Percentiles rank a stretch among this genome's conserved stretches.
Conservation (phyloP, 1,140 invertebrate genomes). For the Brachionus manjavacas region DNA sequence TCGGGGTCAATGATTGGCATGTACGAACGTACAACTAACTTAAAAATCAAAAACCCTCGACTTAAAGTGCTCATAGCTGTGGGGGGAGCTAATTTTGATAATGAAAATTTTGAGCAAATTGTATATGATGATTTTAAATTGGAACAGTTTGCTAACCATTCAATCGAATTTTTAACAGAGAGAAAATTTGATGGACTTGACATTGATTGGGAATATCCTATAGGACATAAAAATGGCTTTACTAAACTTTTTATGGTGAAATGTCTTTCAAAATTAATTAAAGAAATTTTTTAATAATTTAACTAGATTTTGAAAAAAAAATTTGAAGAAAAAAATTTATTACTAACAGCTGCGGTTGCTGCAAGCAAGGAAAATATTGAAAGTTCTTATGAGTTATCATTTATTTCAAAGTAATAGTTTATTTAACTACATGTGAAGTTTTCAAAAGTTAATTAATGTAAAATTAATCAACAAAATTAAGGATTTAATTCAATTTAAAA, state of each 20-base stretch:
- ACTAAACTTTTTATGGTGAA: background rate
- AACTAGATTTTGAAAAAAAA: conserved; percentile 70
- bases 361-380: conserved; percentile 45
- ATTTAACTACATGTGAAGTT: background rate
- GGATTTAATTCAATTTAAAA: background rate
- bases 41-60: conserved; percentile 87
- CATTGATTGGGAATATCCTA: conserved; percentile 72
- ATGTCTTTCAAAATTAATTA: conserved; percentile 24
- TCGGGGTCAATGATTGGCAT: background rate
- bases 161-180: conserved; percentile 54
- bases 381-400: conserved; percentile 68
- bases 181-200: conserved; percentile 51
- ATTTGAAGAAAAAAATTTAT: conserved; percentile 64
- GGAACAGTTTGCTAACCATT: conserved; percentile 12
- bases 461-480: no score
- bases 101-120: conserved; percentile 50
- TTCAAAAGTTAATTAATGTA: no score
- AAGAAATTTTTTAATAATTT: background rate
- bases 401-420: conserved; percentile 63
- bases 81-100: conserved; percentile 81
- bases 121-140: conserved; percentile 64
- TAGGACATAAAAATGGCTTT: conserved; percentile 43
- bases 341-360: conserved; percentile 46
- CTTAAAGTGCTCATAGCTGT: conserved; percentile 85
- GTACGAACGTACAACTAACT: conserved; percentile 68